Percentiles rank a stretch among this genome's conserved stretches.
Evolutionary conservation across 53 echinoderm and acorn worm genomes (phyloP).

Genomic region (Hippasteria phrygiana): DNA sequence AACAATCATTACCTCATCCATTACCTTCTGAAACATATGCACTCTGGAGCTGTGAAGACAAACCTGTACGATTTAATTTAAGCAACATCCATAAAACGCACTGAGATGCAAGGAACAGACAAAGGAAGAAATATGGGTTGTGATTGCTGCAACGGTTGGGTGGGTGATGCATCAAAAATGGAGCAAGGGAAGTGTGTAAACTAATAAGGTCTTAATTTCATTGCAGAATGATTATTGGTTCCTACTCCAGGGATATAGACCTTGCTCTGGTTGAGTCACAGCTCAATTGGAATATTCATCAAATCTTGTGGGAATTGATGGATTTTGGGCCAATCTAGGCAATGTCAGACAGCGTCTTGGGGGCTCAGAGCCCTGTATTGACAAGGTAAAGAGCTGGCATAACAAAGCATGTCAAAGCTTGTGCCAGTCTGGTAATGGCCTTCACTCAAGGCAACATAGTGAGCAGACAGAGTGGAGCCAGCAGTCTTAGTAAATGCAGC

Average conservation of each 20-base stretch:
- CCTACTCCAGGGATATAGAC: slow-evolving; percentile 42
- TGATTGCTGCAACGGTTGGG: background rate
- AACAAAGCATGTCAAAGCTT: slow-evolving; percentile 63
- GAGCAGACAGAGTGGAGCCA: slow-evolving; percentile 54
- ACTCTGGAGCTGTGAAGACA: background rate
- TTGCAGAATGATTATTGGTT: slow-evolving; percentile 58
- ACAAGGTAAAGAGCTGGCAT: slow-evolving; percentile 57
- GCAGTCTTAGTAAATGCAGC: slow-evolving; percentile 45
- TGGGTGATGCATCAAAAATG: slow-evolving; percentile 11
- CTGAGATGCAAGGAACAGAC: background rate
- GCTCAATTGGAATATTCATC: slow-evolving; percentile 52
- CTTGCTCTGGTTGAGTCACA: slow-evolving; percentile 60
- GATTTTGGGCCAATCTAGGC: slow-evolving; percentile 55
- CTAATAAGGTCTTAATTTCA: slow-evolving; percentile 60
- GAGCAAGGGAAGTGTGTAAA: slow-evolving; percentile 62
- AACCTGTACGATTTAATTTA: background rate
- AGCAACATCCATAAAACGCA: background rate
- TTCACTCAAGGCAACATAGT: slow-evolving; percentile 61
- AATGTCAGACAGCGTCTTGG: slow-evolving; percentile 56
- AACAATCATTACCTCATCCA: no score
- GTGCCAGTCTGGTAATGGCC: slow-evolving; percentile 60
- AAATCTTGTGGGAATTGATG: slow-evolving; percentile 66
- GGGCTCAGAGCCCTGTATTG: slow-evolving; percentile 37
- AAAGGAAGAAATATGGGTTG: background rate
- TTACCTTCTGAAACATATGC: no score